Evolutionary conservation across 2,113 vertebrate genomes (phyloP).

Genomic region (Argyrosomus japonicus): DNA sequence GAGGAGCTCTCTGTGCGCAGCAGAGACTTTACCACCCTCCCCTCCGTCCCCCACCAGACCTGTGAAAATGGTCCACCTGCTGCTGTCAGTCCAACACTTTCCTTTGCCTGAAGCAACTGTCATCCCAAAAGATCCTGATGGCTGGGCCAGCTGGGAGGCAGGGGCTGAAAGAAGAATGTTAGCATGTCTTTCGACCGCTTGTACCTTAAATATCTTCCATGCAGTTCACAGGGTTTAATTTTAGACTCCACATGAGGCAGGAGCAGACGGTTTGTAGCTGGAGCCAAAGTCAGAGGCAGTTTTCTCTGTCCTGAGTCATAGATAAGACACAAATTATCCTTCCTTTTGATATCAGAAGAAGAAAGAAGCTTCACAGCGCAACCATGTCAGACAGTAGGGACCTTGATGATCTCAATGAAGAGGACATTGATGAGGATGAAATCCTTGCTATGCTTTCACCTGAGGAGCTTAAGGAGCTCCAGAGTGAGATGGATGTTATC

Average conservation of each 20-base stretch:
- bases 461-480: slow-evolving; percentile 93
- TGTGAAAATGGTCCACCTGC: slow-evolving; percentile 77
- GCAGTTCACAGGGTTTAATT: slow-evolving; percentile 89
- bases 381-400: slow-evolving; percentile 78
- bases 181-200: slow-evolving; percentile 69
- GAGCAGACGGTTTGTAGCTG: slow-evolving; percentile 49
- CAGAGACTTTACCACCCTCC: neutral
- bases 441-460: slow-evolving; percentile 94
- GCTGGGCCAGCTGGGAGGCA: slow-evolving; percentile 90
- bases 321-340: slow-evolving; percentile 1
- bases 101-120: slow-evolving; percentile 82
- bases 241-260: slow-evolving; percentile 84
- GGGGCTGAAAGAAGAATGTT: slow-evolving; percentile 83
- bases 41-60: neutral
- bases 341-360: slow-evolving; percentile 11
- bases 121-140: slow-evolving; percentile 89
- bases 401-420: slow-evolving; percentile 71
- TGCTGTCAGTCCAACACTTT: slow-evolving; percentile 63
- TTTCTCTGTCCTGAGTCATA: slow-evolving; percentile 25
- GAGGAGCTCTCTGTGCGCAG: slow-evolving; percentile 37
- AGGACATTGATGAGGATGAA: slow-evolving; percentile 92
- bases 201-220: slow-evolving; percentile 89
- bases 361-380: neutral
- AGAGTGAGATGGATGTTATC: slow-evolving; percentile 94
- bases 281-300: slow-evolving; percentile 58